Percentiles rank a stretch among this genome's conserved stretches.
Conservation (phyloP, 1,140 invertebrate genomes). For the Lordiphosa clarofinis region DNA sequence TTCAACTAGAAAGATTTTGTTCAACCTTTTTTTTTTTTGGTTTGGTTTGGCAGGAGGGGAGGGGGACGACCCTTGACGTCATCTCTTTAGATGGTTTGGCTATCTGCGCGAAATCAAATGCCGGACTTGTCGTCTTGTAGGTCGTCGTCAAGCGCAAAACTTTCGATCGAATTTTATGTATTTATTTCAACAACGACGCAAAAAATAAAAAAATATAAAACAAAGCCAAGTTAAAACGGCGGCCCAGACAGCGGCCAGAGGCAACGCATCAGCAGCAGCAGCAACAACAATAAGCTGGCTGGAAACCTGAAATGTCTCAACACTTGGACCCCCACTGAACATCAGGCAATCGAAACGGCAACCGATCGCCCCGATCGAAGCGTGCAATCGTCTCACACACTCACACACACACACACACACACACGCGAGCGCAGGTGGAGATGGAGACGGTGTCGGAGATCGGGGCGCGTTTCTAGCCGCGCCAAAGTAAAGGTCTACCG, state of each 20-base stretch:
- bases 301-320: conserved; percentile 74
- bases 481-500: conserved; percentile 77
- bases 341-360: conserved; percentile 52
- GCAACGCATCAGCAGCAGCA: conserved; percentile 1
- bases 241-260: conserved; percentile 5
- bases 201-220: conserved; percentile 8
- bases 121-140: conserved; percentile 42
- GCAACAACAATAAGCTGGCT: conserved; percentile 24
- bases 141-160: conserved; percentile 22
- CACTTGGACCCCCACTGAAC: conserved; percentile 71
- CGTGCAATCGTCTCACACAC: conserved; percentile 61
- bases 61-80: conserved; percentile 42
- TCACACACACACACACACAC: conserved; percentile 18
- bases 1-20: conserved; percentile 53
- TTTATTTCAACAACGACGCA: conserved; percentile 31
- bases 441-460: not conserved
- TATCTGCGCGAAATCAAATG: conserved; percentile 75
- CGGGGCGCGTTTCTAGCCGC: conserved; percentile 69
- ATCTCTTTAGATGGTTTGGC: conserved; percentile 29
- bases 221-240: conserved; percentile 8
- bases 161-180: conserved; percentile 14
- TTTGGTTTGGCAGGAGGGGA: not conserved
- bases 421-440: not conserved
- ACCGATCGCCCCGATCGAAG: conserved; percentile 65
- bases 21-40: conserved; percentile 17